Conservation (phyloP, 2,113 vertebrate species). For the Tricholaema leucomelas region DNA sequence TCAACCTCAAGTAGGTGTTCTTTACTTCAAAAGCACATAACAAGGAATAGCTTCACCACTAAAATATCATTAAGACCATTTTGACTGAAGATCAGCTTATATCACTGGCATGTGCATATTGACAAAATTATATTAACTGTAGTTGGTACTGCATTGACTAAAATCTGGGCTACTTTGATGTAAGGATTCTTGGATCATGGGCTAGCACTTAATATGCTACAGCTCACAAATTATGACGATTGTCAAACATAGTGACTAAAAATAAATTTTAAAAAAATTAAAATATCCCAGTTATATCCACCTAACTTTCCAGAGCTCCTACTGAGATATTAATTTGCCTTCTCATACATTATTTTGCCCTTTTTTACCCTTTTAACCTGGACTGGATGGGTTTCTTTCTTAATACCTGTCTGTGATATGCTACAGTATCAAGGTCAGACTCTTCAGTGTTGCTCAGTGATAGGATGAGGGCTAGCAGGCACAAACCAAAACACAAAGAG, state of each 20-base stretch:
- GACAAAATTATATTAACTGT: neutral
- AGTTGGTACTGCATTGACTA: neutral
- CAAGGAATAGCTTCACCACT: neutral
- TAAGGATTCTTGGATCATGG: neutral
- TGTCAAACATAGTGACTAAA: neutral
- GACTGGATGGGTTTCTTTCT: neutral
- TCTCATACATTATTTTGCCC: neutral
- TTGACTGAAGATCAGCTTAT: neutral
- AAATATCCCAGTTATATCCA: neutral
- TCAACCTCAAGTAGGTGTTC: neutral
- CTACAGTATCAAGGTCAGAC: neutral
- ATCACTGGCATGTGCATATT: neutral
- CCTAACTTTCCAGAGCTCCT: neutral
- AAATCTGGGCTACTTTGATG: neutral
- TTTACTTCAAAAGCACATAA: neutral
- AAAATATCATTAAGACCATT: neutral
- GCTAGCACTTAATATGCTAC: neutral
- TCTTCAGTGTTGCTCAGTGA: no score
- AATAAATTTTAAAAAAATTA: neutral
- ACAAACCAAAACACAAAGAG: no score
- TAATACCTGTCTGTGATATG: neutral
- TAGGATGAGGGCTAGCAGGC: no score
- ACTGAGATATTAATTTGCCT: neutral
- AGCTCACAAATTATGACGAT: neutral
- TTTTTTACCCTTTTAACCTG: neutral